Conservation (phyloP, 2,888 invertebrate genomes). For the Ormyrus pomaceus region DNA sequence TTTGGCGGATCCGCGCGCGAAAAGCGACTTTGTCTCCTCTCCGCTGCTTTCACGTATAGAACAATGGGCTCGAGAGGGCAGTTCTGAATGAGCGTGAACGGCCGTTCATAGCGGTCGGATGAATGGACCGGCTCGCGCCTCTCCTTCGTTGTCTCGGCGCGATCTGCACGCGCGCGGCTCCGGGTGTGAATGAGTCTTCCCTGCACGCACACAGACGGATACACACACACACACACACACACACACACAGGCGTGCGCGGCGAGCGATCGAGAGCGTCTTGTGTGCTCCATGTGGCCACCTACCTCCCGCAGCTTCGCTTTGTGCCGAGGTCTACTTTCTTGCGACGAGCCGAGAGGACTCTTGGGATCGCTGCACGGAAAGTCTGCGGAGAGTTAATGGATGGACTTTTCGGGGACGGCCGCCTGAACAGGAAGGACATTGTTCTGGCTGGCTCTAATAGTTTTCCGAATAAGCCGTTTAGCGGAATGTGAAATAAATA, state of each 20-base stretch:
- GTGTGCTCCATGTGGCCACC: too few species aligned
- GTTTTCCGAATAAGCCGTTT: too few species aligned
- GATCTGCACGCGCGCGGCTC: neutral
- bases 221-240: neutral
- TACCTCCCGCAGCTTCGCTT: too few species aligned
- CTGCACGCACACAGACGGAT: neutral
- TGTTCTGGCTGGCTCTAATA: too few species aligned
- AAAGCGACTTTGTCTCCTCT: neutral
- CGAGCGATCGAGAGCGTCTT: too few species aligned
- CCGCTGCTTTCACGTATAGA: conserved; percentile 34
- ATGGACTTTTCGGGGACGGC: too few species aligned
- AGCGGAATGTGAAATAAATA: too few species aligned
- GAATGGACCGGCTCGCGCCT: conserved; percentile 59
- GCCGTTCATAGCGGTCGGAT: conserved; percentile 59
- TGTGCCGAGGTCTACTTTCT: too few species aligned
- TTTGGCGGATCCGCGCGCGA: neutral
- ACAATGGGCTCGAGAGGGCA: conserved; percentile 47
- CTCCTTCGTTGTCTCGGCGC: neutral
- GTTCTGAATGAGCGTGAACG: conserved; percentile 62
- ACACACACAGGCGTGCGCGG: neutral
- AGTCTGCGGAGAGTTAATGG: too few species aligned
- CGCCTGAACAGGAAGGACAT: too few species aligned
- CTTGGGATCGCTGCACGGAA: too few species aligned
- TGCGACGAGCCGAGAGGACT: too few species aligned
- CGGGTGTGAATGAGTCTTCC: conserved; percentile 40